These are phyloP conservation scores for Palythoa caribaeorum DNA, from an alignment of 92 coral and sea anemone species.

Conservation along the genomic window DNA sequence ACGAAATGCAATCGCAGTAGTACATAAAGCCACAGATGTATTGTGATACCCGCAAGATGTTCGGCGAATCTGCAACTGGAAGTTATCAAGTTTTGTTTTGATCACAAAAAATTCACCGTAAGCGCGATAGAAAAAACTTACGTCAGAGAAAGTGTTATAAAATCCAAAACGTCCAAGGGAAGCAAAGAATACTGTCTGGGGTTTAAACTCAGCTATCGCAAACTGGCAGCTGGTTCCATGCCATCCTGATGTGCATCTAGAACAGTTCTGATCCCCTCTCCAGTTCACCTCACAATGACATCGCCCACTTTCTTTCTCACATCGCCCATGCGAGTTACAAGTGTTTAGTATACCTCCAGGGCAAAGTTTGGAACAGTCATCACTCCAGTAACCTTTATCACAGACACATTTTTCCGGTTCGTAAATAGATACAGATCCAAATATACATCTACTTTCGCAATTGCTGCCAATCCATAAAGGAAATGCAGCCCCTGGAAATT, in stretches of 20 bases:
- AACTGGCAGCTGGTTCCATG: constrained; percentile 64
- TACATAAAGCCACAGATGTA: constrained; percentile 51
- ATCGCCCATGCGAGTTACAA: constrained; percentile 65
- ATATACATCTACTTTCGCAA: constrained; percentile 63
- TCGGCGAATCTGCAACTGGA: constrained; percentile 67
- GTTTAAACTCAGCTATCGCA: constrained; percentile 32
- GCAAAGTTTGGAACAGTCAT: constrained; percentile 64
- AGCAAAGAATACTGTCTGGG: constrained; percentile 44
- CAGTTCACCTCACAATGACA: constrained; percentile 68
- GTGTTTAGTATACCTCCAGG: constrained; percentile 68
- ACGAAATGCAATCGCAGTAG: constrained; percentile 55
- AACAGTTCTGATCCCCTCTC: constrained; percentile 63
- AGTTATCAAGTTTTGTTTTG: constrained; percentile 43
- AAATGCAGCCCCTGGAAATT: constrained; percentile 41
- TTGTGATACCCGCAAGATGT: constrained; percentile 50
- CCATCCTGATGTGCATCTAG: constrained; percentile 65
- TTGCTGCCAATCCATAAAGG: constrained; percentile 73
- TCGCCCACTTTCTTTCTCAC: constrained; percentile 59
- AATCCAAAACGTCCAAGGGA: constrained; percentile 57
- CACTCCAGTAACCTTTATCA: constrained; percentile 68
- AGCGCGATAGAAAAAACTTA: constrained; percentile 45
- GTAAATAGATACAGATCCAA: constrained; percentile 52
- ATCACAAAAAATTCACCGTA: constrained; percentile 66
- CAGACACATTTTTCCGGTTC: constrained; percentile 57
- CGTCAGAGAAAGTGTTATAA: constrained; percentile 62